Base-by-base conservation (phyloP, 1,140 invertebrate genomes). In the Hyles vespertilio region DNA sequence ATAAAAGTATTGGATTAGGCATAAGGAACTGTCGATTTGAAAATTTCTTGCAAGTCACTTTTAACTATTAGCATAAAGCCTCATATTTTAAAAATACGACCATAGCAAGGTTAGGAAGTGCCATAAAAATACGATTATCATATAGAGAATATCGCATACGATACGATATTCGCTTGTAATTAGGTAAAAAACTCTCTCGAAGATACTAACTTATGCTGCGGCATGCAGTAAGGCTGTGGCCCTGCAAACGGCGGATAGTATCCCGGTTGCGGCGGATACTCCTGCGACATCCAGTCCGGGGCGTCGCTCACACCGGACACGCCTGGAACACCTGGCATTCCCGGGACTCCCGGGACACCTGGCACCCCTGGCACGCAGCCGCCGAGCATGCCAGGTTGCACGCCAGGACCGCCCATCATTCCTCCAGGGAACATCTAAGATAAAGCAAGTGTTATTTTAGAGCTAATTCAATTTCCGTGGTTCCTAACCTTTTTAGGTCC, bases 201-300 rank as follows among this genome's bases (percentile, higher is more conserved):
- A 47, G 5, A 11, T 36, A 76, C 82, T 79, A 53, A 87, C 84
- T 87, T 87, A 32, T 70, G 71, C 55, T 87, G 84, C 10, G 81
- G 81, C 77, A 87, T 74, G 56, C 80, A 84, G 54, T 79, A 85
- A 22, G 68, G 71, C 44, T 81, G 81, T n/a, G 77, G 58, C 34
- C 69, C 74, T 8, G 75, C 69, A 51, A 74, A 87, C 0, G 84
- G 72, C 10, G 77, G 79, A 34, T 79, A 84, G 61, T 77, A 88
- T 0, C 72, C 73, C 2, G 74, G 8, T 40, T 40, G 73, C 0
- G 73, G 72, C 7, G 45, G 69, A 50, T 50, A 66, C 50, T 68
- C 68, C 11, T 65, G 32, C 10, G 54, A 48, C 55, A 65, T 48
- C 69, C 67, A 67, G 43, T 69, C 69, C 2, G 58, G 47, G 10